These are phyloP conservation scores for Triplophysa rosa DNA, from an alignment of 2,113 vertebrate species.

Conservation along the genomic window DNA sequence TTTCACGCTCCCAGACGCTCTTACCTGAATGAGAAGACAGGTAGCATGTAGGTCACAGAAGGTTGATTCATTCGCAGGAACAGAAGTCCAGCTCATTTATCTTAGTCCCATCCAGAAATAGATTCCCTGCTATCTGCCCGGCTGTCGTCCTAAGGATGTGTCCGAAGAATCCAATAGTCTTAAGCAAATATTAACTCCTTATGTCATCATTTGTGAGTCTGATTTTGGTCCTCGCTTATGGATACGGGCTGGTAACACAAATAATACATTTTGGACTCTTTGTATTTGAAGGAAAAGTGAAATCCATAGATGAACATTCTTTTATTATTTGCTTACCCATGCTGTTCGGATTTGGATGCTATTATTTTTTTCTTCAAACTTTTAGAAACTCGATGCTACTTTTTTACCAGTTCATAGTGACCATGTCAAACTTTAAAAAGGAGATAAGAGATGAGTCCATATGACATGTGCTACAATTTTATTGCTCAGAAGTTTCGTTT, in stretches of 20 bases:
- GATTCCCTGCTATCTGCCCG: slow-evolving; percentile 30
- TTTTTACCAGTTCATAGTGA: no score
- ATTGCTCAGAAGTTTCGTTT: no score
- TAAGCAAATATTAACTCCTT: slow-evolving; percentile 53
- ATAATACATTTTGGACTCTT: neutral
- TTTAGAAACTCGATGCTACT: no score
- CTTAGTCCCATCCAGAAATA: slow-evolving; percentile 49
- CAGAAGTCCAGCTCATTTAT: slow-evolving; percentile 41
- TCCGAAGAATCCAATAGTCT: slow-evolving; percentile 47
- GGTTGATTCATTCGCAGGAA: slow-evolving; percentile 45
- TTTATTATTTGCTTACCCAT: neutral
- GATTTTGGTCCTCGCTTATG: neutral
- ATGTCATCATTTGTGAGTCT: slow-evolving; percentile 28
- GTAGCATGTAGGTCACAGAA: slow-evolving; percentile 40
- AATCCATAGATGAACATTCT: neutral
- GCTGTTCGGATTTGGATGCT: no score
- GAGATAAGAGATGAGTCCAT: no score
- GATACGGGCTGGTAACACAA: slow-evolving; percentile 12
- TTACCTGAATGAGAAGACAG: slow-evolving; percentile 9
- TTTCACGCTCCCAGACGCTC: neutral
- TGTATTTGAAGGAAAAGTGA: neutral
- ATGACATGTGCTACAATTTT: no score
- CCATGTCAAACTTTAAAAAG: no score
- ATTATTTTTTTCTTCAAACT: no score
- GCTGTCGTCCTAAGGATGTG: slow-evolving; percentile 20